Percentiles rank a stretch among this genome's conserved stretches.
Conservation (phyloP, 2,797 vertebrate genomes). For the Eurystomus glaucurus region DNA sequence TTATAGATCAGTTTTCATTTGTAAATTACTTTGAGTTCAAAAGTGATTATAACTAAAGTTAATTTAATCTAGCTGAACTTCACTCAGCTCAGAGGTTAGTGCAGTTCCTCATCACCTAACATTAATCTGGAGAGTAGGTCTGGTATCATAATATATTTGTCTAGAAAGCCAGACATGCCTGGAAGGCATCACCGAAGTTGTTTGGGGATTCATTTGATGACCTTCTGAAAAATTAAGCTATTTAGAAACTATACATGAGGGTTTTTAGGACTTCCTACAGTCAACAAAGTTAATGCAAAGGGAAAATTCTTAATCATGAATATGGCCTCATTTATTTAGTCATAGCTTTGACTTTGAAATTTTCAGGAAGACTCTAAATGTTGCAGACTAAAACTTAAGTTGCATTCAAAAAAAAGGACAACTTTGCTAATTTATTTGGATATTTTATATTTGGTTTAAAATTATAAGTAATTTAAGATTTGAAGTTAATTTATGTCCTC, state of each 20-base stretch:
- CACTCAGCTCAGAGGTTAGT: neutral
- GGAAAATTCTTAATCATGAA: neutral
- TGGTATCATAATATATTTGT: constrained; percentile 10
- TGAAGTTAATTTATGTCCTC: neutral
- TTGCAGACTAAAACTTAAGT: neutral
- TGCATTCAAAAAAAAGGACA: neutral
- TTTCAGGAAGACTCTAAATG: neutral
- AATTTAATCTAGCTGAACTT: constrained; percentile 28
- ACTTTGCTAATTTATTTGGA: neutral
- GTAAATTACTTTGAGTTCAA: neutral
- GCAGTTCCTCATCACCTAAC: neutral
- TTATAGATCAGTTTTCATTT: neutral
- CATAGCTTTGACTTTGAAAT: neutral
- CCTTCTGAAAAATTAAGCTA: constrained; percentile 10
- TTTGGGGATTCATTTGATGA: neutral
- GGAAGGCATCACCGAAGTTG: neutral
- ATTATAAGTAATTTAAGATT: neutral
- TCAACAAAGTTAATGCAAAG: neutral
- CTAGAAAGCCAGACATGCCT: neutral
- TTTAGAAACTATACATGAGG: neutral
- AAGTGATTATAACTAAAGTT: constrained; percentile 27
- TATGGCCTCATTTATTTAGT: neutral
- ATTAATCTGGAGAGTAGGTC: neutral
- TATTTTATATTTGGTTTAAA: neutral
- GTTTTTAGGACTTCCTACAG: neutral